phyloP scores from a whole-genome alignment of 2,888 invertebrate species.

The Orthonychiurus folsomi region DNA sequence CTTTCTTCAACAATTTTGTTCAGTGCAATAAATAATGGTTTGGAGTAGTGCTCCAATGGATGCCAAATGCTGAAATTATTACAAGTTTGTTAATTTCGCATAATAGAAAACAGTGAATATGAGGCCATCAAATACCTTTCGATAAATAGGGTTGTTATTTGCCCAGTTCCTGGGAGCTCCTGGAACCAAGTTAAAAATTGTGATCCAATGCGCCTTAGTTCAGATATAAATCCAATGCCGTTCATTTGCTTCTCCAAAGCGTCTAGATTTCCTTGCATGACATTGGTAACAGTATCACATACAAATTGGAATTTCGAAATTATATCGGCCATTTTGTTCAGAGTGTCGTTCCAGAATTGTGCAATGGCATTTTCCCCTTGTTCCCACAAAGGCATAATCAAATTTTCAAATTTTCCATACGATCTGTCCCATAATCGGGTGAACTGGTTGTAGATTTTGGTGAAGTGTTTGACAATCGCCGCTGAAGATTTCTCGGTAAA shows the following conservation, averaged over 20 bases:
- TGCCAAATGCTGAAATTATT: conserved; percentile 31
- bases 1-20: conserved; percentile 32
- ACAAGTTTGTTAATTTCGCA: neutral
- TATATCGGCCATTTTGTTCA: conserved; percentile 14
- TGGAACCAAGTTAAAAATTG: conserved; percentile 42
- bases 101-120: too few species aligned
- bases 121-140: too few species aligned
- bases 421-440: conserved; percentile 16
- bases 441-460: neutral
- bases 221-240: conserved; percentile 30
- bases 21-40: conserved; percentile 38
- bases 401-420: conserved; percentile 28
- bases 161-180: too few species aligned
- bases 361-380: conserved; percentile 20
- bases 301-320: conserved; percentile 22
- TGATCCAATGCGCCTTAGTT: conserved; percentile 33
- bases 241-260: conserved; percentile 32
- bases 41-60: conserved; percentile 35
- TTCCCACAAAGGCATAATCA: conserved; percentile 30
- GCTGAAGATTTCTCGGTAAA: neutral
- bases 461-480: neutral
- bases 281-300: conserved; percentile 27
- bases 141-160: conserved; percentile 4
- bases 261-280: conserved; percentile 34
- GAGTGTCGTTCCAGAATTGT: conserved; percentile 25